Conservation (phyloP, 1,140 invertebrate species). For the Drosophila santomea region DNA sequence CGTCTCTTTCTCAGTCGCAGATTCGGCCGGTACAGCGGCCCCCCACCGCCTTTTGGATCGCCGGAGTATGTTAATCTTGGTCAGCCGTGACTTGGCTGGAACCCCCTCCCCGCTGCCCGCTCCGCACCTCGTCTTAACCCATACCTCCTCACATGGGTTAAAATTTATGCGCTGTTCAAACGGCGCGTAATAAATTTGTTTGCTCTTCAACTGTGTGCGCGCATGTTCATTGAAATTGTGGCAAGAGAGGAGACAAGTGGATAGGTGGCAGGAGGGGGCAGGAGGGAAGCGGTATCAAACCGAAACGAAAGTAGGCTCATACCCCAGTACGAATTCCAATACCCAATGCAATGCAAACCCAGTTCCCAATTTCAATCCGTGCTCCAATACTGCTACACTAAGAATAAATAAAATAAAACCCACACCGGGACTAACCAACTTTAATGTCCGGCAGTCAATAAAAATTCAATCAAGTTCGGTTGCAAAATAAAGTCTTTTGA, state of each 20-base stretch:
- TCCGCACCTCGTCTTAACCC: not conserved
- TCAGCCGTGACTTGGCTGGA: conserved; percentile 54
- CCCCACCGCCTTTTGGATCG: conserved; percentile 38
- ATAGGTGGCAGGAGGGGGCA: not conserved
- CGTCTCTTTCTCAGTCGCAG: conserved; percentile 33
- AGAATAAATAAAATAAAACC: conserved; percentile 1
- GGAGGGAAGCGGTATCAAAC: not conserved
- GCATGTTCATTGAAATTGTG: conserved; percentile 80
- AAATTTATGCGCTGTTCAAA: conserved; percentile 84
- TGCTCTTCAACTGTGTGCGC: conserved; percentile 81
- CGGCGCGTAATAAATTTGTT: conserved; percentile 83
- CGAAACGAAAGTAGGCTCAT: conserved; percentile 25
- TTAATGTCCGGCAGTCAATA: not conserved
- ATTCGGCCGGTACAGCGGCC: conserved; percentile 33
- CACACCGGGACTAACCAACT: not conserved
- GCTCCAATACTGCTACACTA: conserved; percentile 29
- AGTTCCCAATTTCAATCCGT: conserved; percentile 37
- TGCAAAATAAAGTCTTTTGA: no score
- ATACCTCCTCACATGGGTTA: conserved; percentile 32
- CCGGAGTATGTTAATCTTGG: conserved; percentile 76
- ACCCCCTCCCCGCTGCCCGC: not conserved
- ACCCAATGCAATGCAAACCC: conserved; percentile 16
- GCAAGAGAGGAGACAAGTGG: not conserved
- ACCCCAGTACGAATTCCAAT: conserved; percentile 30
- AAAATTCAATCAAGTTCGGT: no score